Conservation (phyloP, 2,888 invertebrate genomes). For the Chaetoderma sp. region DNA sequence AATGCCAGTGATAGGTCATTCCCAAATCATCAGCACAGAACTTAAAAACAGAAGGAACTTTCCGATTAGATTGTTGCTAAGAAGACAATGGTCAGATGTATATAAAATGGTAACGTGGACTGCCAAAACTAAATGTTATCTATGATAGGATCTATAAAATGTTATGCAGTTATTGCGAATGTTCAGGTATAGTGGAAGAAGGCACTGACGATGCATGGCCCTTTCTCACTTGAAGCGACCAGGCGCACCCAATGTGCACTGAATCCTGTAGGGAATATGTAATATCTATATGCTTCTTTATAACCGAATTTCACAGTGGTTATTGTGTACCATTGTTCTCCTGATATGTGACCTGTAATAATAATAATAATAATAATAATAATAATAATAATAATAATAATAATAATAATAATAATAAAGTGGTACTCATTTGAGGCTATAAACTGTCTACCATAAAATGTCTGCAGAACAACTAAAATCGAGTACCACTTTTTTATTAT, state of each 20-base stretch:
- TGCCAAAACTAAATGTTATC: conserved; percentile 14
- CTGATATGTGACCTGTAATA: conserved; percentile 22
- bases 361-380: not conserved
- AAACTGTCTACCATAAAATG: too few species aligned
- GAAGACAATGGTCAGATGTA: not conserved
- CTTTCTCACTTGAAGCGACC: not conserved
- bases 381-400: too few species aligned
- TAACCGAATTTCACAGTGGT: not conserved
- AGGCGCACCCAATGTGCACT: conserved; percentile 38
- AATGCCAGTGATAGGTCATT: too few species aligned
- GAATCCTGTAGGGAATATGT: conserved; percentile 29
- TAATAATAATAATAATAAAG: too few species aligned
- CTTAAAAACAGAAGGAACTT: not conserved
- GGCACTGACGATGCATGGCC: conserved; percentile 26
- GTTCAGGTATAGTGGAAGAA: conserved; percentile 37
- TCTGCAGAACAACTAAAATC: too few species aligned
- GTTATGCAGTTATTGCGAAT: too few species aligned
- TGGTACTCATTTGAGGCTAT: too few species aligned
- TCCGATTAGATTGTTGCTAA: not conserved
- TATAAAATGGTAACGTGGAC: conserved; percentile 7
- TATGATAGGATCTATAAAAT: too few species aligned
- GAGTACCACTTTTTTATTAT: too few species aligned
- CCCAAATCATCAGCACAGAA: not conserved
- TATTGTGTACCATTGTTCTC: conserved; percentile 26
- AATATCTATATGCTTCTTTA: conserved; percentile 1